These are phyloP conservation scores for Heliconius eleuchia DNA, from an alignment of 1,140 invertebrate species.

Conservation along the genomic window DNA sequence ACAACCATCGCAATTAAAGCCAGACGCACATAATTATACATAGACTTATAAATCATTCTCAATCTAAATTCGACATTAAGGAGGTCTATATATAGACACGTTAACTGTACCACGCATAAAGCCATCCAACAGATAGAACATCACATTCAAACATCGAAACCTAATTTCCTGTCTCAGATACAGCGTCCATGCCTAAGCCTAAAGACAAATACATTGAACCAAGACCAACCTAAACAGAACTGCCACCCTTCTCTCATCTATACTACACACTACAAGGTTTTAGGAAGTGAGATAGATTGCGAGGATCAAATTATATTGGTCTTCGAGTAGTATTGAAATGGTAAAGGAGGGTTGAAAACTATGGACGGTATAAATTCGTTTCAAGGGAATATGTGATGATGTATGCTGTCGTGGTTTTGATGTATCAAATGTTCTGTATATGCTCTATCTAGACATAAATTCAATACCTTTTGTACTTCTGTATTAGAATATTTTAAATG, in stretches of 20 bases:
- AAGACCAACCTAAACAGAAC: conserved; percentile 50
- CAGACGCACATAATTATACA: not conserved
- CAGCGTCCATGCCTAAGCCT: conserved; percentile 60
- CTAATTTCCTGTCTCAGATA: conserved; percentile 80
- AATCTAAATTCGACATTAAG: not conserved
- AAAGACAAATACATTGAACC: conserved; percentile 70
- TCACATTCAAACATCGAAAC: conserved; percentile 72
- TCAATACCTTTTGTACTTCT: not conserved
- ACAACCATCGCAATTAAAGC: not conserved
- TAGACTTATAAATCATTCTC: not conserved
- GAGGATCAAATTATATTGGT: conserved; percentile 43
- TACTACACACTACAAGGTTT: conserved; percentile 19
- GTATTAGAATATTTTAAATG: not conserved
- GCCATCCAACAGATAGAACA: conserved; percentile 49
- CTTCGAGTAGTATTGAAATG: conserved; percentile 35
- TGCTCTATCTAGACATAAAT: not conserved
- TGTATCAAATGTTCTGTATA: not conserved
- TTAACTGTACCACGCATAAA: conserved; percentile 41
- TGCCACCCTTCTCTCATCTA: conserved; percentile 36
- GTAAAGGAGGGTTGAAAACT: conserved; percentile 48
- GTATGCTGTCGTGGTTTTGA: conserved; percentile 4
- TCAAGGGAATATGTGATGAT: conserved; percentile 28
- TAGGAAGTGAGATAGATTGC: conserved; percentile 40
- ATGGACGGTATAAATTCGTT: conserved; percentile 40
- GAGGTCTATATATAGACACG: not conserved